Evolutionary conservation across 2,888 invertebrate genomes (phyloP).

Genomic region (Odontomyia ornata): DNA sequence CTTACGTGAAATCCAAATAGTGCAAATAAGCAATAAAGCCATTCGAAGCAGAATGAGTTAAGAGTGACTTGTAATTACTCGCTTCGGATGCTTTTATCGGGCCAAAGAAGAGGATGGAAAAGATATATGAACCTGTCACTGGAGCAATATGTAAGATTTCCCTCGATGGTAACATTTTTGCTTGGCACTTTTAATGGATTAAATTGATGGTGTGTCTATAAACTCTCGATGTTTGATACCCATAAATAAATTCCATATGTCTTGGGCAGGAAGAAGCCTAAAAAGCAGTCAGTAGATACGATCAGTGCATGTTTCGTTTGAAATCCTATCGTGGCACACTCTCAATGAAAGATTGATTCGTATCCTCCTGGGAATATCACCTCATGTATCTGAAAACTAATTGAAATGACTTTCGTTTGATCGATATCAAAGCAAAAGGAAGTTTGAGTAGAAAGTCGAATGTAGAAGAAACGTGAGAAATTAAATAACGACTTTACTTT

Average conservation of each 20-base stretch:
- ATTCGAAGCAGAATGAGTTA: constrained; percentile 16
- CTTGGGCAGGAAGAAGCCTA: no score
- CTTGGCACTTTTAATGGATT: background rate
- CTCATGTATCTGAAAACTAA: background rate
- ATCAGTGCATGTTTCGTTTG: no score
- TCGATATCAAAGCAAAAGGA: background rate
- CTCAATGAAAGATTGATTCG: background rate
- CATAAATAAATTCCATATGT: background rate
- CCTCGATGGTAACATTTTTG: background rate
- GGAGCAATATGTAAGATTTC: constrained; percentile 17
- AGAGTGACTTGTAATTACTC: constrained; percentile 11
- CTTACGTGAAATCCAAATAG: background rate
- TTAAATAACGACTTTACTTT: no score
- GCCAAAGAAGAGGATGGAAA: background rate
- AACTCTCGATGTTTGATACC: background rate
- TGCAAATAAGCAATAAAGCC: constrained; percentile 21
- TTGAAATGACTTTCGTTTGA: background rate
- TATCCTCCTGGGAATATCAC: background rate
- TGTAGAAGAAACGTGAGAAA: no score
- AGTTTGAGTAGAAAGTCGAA: background rate
- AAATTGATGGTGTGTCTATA: background rate
- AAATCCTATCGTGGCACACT: background rate
- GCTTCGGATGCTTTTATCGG: constrained; percentile 21
- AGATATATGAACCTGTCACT: constrained; percentile 23
- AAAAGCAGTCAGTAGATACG: no score